phyloP scores from a whole-genome alignment of 2,888 invertebrate genomes.

The Hyles lineata region DNA sequence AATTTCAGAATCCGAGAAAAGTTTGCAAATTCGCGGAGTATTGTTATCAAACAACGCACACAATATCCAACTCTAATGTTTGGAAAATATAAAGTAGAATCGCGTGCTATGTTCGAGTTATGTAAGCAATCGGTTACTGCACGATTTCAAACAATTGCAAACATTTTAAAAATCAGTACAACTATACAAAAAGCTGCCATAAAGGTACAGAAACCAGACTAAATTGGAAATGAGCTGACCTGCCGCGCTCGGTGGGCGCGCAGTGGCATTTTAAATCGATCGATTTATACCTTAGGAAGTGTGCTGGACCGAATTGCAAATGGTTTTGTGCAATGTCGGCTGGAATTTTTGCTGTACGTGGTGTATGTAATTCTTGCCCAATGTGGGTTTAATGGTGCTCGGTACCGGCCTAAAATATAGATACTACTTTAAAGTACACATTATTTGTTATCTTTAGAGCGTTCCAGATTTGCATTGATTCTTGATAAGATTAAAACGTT shows the following conservation, averaged over 20 bases:
- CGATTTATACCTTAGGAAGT: slow-evolving; percentile 24
- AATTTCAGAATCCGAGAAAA: not conserved
- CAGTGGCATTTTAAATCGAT: slow-evolving; percentile 9
- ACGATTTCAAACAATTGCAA: slow-evolving; percentile 29
- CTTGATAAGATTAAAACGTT: no score
- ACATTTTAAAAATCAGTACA: slow-evolving; percentile 12
- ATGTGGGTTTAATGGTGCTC: slow-evolving; percentile 17
- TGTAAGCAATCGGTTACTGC: slow-evolving; percentile 21
- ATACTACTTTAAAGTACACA: not conserved
- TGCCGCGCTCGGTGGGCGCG: not conserved
- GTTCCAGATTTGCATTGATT: not conserved
- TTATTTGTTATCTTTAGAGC: not conserved
- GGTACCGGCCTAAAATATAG: slow-evolving; percentile 12
- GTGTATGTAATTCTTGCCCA: slow-evolving; percentile 5
- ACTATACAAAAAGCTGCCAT: not conserved
- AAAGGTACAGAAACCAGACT: not conserved
- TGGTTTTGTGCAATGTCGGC: slow-evolving; percentile 19
- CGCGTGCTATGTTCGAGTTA: not conserved
- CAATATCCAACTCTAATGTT: slow-evolving; percentile 3
- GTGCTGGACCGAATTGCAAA: slow-evolving; percentile 23
- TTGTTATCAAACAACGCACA: slow-evolving; percentile 15
- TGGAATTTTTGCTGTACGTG: slow-evolving; percentile 10
- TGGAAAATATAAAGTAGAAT: not conserved
- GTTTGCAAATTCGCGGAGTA: not conserved
- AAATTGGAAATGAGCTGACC: not conserved